phyloP scores from a whole-genome alignment of 2,888 invertebrate genomes.

The Pseudococcus longispinus region DNA sequence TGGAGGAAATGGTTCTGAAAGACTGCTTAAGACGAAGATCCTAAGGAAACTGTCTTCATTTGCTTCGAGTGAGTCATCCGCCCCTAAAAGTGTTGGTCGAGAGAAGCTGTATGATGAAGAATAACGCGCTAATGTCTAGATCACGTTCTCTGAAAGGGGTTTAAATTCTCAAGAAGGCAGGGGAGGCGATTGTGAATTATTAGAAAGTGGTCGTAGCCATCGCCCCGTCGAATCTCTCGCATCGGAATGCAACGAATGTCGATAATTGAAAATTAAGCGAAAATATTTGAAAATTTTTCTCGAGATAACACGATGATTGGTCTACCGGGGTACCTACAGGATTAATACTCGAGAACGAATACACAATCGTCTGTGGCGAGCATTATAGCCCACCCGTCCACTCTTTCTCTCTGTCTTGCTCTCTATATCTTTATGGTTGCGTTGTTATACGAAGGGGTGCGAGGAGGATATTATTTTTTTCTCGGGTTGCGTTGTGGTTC shows the following conservation, averaged over 20 bases:
- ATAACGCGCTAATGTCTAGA: not conserved
- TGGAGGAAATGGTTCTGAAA: too few relatives aligned
- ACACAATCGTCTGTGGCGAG: not conserved
- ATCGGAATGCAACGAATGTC: not conserved
- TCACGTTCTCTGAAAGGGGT: not conserved
- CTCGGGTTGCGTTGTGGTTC: not conserved
- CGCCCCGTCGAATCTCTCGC: not conserved
- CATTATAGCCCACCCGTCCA: not conserved
- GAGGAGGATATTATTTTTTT: not conserved
- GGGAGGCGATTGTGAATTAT: not conserved
- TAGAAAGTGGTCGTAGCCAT: not conserved
- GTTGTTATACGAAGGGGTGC: not conserved
- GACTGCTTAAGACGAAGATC: too few relatives aligned
- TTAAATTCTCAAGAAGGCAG: not conserved
- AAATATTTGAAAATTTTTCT: slow-evolving; percentile 18
- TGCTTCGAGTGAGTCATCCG: too few relatives aligned
- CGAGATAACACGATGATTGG: slow-evolving; percentile 19
- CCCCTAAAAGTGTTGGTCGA: too few relatives aligned
- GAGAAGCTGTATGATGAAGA: too few relatives aligned
- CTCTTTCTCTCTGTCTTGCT: not conserved
- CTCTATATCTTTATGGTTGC: not conserved
- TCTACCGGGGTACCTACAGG: not conserved
- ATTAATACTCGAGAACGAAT: not conserved
- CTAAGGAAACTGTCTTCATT: too few relatives aligned
- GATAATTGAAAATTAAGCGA: slow-evolving; percentile 33